Percentiles rank a stretch among this genome's conserved stretches.
phyloP scores from a whole-genome alignment of 2,888 invertebrate species.

The Axea sp. region DNA sequence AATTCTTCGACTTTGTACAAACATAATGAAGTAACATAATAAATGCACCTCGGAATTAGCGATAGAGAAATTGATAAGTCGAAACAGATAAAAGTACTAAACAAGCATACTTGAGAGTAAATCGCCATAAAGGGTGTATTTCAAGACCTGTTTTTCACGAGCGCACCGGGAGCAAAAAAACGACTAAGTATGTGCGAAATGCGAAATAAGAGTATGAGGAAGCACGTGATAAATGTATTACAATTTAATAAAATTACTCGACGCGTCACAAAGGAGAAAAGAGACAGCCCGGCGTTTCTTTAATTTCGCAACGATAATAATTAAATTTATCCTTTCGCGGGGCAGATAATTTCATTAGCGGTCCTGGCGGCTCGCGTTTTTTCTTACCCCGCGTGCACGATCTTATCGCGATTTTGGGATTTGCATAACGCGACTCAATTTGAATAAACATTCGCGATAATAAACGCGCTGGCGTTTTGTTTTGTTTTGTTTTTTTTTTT shows the following conservation, averaged over 20 bases:
- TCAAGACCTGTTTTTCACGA: slow-evolving; percentile 60
- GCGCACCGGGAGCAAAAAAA: slow-evolving; percentile 45
- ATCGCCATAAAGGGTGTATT: slow-evolving; percentile 60
- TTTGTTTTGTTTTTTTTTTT: slow-evolving; percentile 9
- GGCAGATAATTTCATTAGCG: slow-evolving; percentile 46
- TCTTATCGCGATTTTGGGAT: slow-evolving; percentile 46
- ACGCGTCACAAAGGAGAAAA: slow-evolving; percentile 28
- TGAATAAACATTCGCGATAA: slow-evolving; percentile 33
- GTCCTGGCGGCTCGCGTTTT: no score
- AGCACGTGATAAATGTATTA: slow-evolving; percentile 57
- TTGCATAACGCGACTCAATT: slow-evolving; percentile 42
- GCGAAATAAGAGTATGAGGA: slow-evolving; percentile 50
- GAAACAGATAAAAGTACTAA: slow-evolving; percentile 51
- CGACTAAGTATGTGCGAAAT: slow-evolving; percentile 58
- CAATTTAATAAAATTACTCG: slow-evolving; percentile 58
- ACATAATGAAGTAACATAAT: slow-evolving; percentile 52
- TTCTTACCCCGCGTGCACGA: no score
- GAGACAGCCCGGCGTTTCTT: slow-evolving; percentile 24
- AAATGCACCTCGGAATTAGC: slow-evolving; percentile 51
- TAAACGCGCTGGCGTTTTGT: slow-evolving; percentile 1
- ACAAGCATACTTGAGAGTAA: slow-evolving; percentile 55
- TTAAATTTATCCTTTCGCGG: slow-evolving; percentile 49
- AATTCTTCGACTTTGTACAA: slow-evolving; percentile 32
- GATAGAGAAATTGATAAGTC: slow-evolving; percentile 56
- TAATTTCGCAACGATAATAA: slow-evolving; percentile 45